Conservation (phyloP, 2,113 vertebrate species). For the Elaphurus davidianus region DNA sequence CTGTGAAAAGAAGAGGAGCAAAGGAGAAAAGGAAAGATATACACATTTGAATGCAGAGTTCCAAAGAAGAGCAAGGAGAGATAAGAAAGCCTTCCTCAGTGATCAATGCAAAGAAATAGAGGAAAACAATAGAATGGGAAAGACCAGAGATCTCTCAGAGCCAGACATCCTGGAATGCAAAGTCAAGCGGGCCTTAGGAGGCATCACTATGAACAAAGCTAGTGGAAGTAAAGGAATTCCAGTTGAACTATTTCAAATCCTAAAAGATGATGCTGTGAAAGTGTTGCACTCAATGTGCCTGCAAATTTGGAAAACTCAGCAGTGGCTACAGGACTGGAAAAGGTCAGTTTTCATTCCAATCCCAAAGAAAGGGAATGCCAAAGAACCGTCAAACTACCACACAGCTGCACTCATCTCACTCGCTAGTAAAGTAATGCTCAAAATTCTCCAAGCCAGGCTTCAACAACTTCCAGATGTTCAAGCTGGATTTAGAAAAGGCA, state of each 20-base stretch:
- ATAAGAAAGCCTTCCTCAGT: not conserved
- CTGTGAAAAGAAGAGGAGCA: not conserved
- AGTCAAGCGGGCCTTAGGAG: not conserved
- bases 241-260: not conserved
- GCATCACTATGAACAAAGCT: not conserved
- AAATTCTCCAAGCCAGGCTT: not conserved
- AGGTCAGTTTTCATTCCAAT: not conserved
- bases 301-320: not conserved
- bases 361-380: not conserved
- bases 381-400: not conserved
- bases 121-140: not conserved
- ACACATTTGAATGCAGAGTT: not conserved
- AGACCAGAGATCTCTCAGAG: not conserved
- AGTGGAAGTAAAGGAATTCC: not conserved
- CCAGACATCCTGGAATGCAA: not conserved
- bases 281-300: not conserved
- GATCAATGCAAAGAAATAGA: not conserved
- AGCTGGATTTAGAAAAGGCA: not conserved
- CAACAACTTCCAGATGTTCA: not conserved
- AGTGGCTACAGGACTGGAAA: not conserved
- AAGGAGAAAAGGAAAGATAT: not conserved
- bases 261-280: not conserved
- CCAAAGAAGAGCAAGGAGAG: not conserved
- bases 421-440: not conserved
- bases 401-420: not conserved